Evolutionary conservation across 2,113 vertebrate species (phyloP), one percentile per base, ranked within the genome.

Genomic region (Hippocampus comes): DNA sequence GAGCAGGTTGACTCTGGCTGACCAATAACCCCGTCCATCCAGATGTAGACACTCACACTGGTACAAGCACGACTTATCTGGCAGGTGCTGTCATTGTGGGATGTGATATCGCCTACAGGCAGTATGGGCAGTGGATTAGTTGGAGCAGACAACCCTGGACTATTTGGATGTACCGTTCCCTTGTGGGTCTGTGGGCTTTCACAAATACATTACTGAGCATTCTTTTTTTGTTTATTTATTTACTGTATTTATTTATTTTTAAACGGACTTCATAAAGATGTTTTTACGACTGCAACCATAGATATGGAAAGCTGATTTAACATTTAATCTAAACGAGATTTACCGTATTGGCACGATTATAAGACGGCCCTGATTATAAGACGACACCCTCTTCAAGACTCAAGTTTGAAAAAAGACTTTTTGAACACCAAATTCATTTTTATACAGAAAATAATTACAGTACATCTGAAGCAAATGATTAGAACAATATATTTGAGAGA

Each of bases 41-140:
- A 81, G 46, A 83, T 25, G 61, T 71, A 34, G 42, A 79, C 70
- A 72, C 65, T 76, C 70, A 42, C 73, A 63, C 18, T 59, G 59
- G 65, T 73, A 71, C 64, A 70, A 42, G 34, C 42, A 48, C 67
- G 41, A 67, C 72, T 74, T 67, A 76, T 71, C 66, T 70, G 63
- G 82, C 67, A 67, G 66, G 73, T 34, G 73, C 41, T 66, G 72
- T 78, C 77, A 41, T 68, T 67, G 70, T 61, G 66, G 69, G 68
- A 20, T 70, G 4, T 68, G 57, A 75, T 78, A 43, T 43, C 43
- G 55, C 63, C 68, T 70, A 6, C 49, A 67, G 76, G 67, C 74
- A 63, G n/a, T 67, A 76, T 68, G 57, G 49, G n/a, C 66, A 70
- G 67, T 43, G n/a, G 59, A 77, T 70, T 57, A 67, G 72, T 69